Base-by-base conservation (phyloP, 2,113 vertebrate genomes). In the Pycnonotus jocosus region DNA sequence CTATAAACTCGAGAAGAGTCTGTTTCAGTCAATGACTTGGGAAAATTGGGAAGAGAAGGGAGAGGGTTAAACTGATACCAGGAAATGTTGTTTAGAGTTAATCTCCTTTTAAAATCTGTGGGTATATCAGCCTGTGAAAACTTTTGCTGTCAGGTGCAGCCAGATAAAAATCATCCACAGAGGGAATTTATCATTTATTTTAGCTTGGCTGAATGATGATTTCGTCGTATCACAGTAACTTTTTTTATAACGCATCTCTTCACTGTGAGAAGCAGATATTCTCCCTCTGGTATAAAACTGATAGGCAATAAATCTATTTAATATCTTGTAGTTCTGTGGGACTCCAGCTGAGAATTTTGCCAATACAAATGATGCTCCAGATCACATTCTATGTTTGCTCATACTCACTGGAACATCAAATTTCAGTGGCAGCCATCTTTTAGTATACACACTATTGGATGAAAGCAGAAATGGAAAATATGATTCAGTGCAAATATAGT, bases 231-330 rank as follows among this genome's bases (percentile, higher is more conserved):
- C 73, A 87, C 60, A 86, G 90, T 94, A 88, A 77, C 53, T 93
- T 82, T 95, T 94, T 95, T 94, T 90, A 74, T 90, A 98, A 96
- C 93, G 35, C 57, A 96, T 95, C 83, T 96, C 79, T 78, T 92
- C 78, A 82, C 83, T 90, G 51, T 92, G 83, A 95, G 80, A 76
- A 96, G 94, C 48, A 91, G 87, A 95, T 93, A 96, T 81, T 96
- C 76, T 97, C 94, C 84, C 90, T 95, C 93, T 95, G 91, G 84
- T 95, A 93, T 94, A 96, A 97, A 97, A 96, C 85, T 88, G 91
- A 96, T 96, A 92, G 73, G 92, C 86, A 96, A 92, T 96, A 97
- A 97, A 97, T 97, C 96, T 96, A 76, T 93, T 97, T 96, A 97
- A 96, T 95, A 94, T 88, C 92, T 96, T 81, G 62, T 85, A 93